Conservation (phyloP, 2,113 vertebrate genomes). For the Larimichthys crocea region DNA sequence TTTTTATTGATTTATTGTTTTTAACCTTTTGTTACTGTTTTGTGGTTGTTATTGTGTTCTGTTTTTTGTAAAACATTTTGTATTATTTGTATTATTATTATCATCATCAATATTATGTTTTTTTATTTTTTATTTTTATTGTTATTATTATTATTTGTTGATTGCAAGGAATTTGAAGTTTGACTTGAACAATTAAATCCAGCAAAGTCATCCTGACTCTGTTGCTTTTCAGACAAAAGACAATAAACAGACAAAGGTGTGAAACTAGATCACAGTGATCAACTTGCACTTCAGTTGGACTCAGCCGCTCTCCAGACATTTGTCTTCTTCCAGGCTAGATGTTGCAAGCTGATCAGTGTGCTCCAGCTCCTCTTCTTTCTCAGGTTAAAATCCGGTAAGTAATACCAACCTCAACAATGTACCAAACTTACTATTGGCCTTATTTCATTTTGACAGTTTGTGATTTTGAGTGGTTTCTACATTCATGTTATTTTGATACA, state of each 20-base stretch:
- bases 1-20: too few relatives aligned
- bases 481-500: not conserved
- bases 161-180: too few relatives aligned
- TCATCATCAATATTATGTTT: too few relatives aligned
- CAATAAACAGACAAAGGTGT: conserved; percentile 1
- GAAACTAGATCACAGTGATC: conserved; percentile 15
- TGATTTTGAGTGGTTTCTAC: not conserved
- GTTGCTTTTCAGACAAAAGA: not conserved
- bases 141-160: too few relatives aligned
- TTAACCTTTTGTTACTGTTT: too few relatives aligned
- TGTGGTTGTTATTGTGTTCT: too few relatives aligned
- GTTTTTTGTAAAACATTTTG: too few relatives aligned
- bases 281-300: not conserved
- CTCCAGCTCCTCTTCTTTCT: not conserved
- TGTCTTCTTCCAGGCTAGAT: not conserved
- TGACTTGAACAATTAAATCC: too few relatives aligned
- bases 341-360: not conserved
- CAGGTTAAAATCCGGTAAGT: not conserved
- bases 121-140: too few relatives aligned
- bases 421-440: not conserved
- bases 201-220: not conserved
- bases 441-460: not conserved
- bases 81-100: too few relatives aligned
- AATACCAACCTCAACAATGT: not conserved
- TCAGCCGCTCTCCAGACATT: not conserved